Conservation (phyloP, 1,140 invertebrate genomes). For the Drosophila nebulosa region DNA sequence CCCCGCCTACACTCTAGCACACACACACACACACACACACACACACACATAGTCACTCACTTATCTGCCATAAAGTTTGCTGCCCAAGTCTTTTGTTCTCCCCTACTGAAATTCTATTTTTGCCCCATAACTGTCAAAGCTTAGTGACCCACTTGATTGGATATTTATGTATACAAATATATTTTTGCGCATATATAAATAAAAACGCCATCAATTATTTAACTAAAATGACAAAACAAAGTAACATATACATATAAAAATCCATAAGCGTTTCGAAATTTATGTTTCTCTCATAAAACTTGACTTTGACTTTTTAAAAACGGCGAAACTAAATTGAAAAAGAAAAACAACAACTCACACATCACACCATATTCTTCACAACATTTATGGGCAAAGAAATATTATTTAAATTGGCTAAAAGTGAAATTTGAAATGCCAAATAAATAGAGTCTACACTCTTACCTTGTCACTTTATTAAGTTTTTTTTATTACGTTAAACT, state of each 20-base stretch:
- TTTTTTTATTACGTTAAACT: no score
- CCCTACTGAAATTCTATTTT: constrained; percentile 19
- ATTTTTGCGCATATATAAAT: constrained; percentile 67
- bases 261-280: constrained; percentile 63
- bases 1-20: not conserved
- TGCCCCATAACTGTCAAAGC: constrained; percentile 67
- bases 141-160: constrained; percentile 68
- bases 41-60: constrained; percentile 19
- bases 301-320: constrained; percentile 68
- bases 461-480: not conserved
- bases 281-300: constrained; percentile 60
- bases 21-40: not conserved
- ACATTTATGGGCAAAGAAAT: constrained; percentile 29
- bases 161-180: constrained; percentile 35
- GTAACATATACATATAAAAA: constrained; percentile 35
- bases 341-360: constrained; percentile 14
- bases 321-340: constrained; percentile 17
- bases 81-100: constrained; percentile 63
- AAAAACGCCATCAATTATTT: constrained; percentile 62
- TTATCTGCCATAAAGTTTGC: constrained; percentile 34
- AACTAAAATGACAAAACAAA: constrained; percentile 4
- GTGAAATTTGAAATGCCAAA: not conserved
- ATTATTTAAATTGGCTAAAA: not conserved
- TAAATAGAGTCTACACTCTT: not conserved
- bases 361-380: constrained; percentile 30